phyloP scores from a whole-genome alignment of 2,888 invertebrate species.

The Phengaris alcon region DNA sequence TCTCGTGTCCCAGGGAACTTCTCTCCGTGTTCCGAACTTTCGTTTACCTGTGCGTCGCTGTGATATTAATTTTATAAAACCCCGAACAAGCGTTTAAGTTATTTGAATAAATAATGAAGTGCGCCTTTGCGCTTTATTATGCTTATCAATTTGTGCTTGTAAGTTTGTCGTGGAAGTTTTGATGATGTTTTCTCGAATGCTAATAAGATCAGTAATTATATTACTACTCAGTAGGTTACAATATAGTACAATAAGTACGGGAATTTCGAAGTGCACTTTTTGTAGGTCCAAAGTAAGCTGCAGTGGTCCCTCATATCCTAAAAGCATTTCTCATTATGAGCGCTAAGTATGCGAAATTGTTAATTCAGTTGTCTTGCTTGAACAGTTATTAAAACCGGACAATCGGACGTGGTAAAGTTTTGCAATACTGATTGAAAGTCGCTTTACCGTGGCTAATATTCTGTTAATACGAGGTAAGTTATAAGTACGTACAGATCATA shows the following conservation, averaged over 20 bases:
- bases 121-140: not conserved
- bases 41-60: conserved; percentile 58
- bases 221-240: too few relatives aligned
- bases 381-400: too few relatives aligned
- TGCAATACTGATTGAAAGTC: too few relatives aligned
- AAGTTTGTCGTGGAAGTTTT: conserved; percentile 8
- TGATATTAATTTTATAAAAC: conserved; percentile 68
- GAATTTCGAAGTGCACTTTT: not conserved
- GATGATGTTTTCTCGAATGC: not conserved
- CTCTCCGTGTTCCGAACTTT: conserved; percentile 53
- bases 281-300: too few relatives aligned
- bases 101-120: conserved; percentile 43
- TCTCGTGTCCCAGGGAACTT: conserved; percentile 65
- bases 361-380: too few relatives aligned
- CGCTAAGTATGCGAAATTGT: too few relatives aligned
- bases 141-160: conserved; percentile 21
- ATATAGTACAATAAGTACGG: not conserved
- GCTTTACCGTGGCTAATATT: too few relatives aligned
- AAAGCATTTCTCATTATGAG: too few relatives aligned
- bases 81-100: conserved; percentile 51
- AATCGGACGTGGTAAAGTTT: too few relatives aligned
- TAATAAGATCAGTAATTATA: not conserved
- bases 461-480: too few relatives aligned
- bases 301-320: too few relatives aligned
- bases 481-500: too few relatives aligned